Evolutionary conservation across 2,888 invertebrate species (phyloP), one percentile per base, ranked within the genome.

Genomic region (Megamerina dolium): DNA sequence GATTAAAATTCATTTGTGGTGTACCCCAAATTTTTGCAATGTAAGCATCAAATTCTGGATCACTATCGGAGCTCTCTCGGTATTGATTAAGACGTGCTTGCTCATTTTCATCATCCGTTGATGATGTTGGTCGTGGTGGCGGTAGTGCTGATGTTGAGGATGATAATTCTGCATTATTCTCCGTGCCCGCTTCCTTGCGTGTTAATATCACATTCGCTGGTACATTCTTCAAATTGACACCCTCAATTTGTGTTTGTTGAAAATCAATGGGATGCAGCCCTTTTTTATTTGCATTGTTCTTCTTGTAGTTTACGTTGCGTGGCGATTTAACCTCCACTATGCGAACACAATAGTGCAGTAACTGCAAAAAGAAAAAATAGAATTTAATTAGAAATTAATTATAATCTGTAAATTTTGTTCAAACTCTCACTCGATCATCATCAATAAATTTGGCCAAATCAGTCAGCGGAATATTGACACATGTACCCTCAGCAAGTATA

Each of bases 11-110:
- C 53, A 69, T 32, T 37, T 66, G 68, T 3, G 68, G 68, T 9
- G 68, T 68, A 18, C 69, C 67, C 69, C 69, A 69, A 23, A 65
- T 68, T 23, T 66, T 65, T 21, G 59, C 63, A 19, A 64, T 54
- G 26, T 49, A 53, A 3, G 53, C 55, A 37, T 61, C 58, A 33
- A 57, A 55, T 44, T 60, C 61, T 16, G 52, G 52, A 55, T 58
- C 58, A 36, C 54, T 58, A 17, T 63, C 65, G 2, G 56, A 53
- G 21, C 51, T 52, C 36, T 50, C 41, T 19, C 42, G 39, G 8
- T 43, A 43, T 18, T 51, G 51, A 21, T 41, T 47, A 30, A 45
- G 49, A 35, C 43, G 47, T n/a, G 47, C 38, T 41, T 43, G 45
- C 36, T 50, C 50, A 12, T 52, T 30, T 43, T 52, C 54, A 36